Base-by-base conservation (phyloP, 2,888 invertebrate genomes). In the Limnephilus marmoratus region DNA sequence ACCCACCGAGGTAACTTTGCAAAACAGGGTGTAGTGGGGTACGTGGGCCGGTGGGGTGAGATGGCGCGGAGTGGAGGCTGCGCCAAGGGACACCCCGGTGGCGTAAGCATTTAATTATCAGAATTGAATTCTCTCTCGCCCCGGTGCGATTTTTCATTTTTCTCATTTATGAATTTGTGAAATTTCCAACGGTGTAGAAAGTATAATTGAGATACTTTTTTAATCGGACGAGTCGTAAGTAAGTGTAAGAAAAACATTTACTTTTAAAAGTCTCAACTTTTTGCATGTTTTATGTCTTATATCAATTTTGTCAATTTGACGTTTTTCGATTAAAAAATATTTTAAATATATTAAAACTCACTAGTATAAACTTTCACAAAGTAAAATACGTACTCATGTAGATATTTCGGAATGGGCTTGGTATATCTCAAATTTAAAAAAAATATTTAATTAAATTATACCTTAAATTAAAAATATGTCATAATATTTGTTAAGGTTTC, bases 91-190 rank as follows among this genome's bases (percentile, higher is more conserved):
- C 49, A 34, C 37, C 88, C 53, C 37, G 68, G 85, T 93, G 88
- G 90, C 91, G 91, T 85, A 91, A 90, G 92, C 93, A 93, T 93
- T 93, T 93, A 93, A 93, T 93, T 93, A 93, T 93, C 92, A 93
- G 92, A 93, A 93, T 93, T 93, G 93, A 93, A 91, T 92, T 90
- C 81, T 88, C 87, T 90, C 81, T 88, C 87, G 82, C 90, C 24
- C 91, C 34, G 85, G 81, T 45, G 41, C 31, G 31, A 53, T 88
- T 68, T 88, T 88, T 24, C 88, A 88, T 88, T 68, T 88, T 88
- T 88, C 88, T 29, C 88, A 53, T 88, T 88, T 34, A 45, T 68
- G 45, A 45, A 45, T 86, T 86, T 85, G 37, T 53, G 34, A 85
- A 85, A 37, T 85, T 85, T 85, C 31, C 37, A 11, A 18, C 15